phyloP scores from a whole-genome alignment of 2,888 invertebrate genomes.

The Aspidiotus destructor region DNA sequence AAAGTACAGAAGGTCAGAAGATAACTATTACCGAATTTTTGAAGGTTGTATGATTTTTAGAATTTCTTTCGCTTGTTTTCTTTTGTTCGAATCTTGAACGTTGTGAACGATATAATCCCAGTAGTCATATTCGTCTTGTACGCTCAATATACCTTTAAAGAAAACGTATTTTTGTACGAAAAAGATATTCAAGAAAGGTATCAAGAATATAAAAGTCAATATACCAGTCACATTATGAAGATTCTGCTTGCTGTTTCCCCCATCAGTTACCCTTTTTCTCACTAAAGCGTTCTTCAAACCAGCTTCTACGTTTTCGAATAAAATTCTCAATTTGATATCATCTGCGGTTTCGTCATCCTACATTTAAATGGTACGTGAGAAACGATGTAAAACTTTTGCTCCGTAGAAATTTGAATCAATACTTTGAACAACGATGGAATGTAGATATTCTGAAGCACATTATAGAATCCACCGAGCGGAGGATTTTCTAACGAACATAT shows the following conservation, averaged over 20 bases:
- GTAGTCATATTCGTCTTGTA: conserved; percentile 62
- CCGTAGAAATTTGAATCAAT: conserved; percentile 19
- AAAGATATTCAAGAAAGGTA: no score
- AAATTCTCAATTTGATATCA: conserved; percentile 43
- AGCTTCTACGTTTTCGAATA: conserved; percentile 43
- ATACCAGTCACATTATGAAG: no score
- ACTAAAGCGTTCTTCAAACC: conserved; percentile 35
- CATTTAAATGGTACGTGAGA: not conserved
- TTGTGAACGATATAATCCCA: conserved; percentile 54
- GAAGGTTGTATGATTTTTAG: conserved; percentile 48
- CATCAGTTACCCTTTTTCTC: conserved; percentile 13
- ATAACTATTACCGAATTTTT: no score
- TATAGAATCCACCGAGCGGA: conserved; percentile 51
- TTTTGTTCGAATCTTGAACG: conserved; percentile 48
- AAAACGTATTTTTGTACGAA: no score
- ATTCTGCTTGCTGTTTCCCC: no score
- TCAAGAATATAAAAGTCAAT: no score
- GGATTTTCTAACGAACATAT: conserved; percentile 53
- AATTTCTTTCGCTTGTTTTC: conserved; percentile 51
- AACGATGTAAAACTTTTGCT: not conserved
- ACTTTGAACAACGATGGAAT: conserved; percentile 45
- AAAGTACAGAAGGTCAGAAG: no score
- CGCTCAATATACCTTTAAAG: conserved; percentile 51
- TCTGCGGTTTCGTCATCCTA: conserved; percentile 41
- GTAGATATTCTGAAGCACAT: conserved; percentile 52